Evolutionary conservation across 37 sponge, comb jelly and placozoan species (phyloP), one percentile per base, ranked within the genome.

Genomic region (Cladorhizidae sp.): DNA sequence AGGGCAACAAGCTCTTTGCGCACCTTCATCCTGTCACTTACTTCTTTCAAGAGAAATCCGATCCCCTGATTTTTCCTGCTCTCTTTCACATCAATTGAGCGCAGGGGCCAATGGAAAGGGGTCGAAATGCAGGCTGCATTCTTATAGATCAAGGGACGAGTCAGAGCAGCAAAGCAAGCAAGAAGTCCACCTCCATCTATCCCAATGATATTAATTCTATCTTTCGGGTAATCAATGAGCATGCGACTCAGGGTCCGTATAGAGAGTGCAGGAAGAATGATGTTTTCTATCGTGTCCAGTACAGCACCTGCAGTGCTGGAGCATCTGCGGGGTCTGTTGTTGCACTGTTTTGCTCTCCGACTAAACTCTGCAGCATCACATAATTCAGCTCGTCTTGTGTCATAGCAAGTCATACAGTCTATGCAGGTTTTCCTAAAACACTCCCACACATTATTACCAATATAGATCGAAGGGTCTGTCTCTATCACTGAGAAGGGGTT

Each of bases 101-200:
- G 38, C 29, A 79, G 52, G 43, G 87, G 87, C 83, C 82, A 86
- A 31, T 82, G 76, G 56, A 90, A 76, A 0, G 86, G 69, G 28
- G 91, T 78, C 14, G 94, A 93, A 31, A 93, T 32, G 50, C 91
- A 90, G 38, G 74, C 90, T 59, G 75, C 87, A 57, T 82, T 89
- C 17, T 76, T 26, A 59, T 90, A 86, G n/a, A 83, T 0, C n/a
- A 72, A 29, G 2, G 88, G 90, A 18, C 83, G 59, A 28, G 79
- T 83, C 40, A 89, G 25, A 2, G 87, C 94, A 21, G 87, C 91
- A 76, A 83, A 74, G 67, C 90, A 93, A 25, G 90, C 84, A 57
- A 87, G 67, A 0, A 93, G 74, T 26, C 91, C 90, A 3, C 56
- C 67, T 1, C 61, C 68, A 33, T 50, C 73, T 40, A 77, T 78